Percentiles rank a stretch among this genome's conserved stretches.
phyloP scores from a whole-genome alignment of 2,797 vertebrate species.

The Lemur catta region DNA sequence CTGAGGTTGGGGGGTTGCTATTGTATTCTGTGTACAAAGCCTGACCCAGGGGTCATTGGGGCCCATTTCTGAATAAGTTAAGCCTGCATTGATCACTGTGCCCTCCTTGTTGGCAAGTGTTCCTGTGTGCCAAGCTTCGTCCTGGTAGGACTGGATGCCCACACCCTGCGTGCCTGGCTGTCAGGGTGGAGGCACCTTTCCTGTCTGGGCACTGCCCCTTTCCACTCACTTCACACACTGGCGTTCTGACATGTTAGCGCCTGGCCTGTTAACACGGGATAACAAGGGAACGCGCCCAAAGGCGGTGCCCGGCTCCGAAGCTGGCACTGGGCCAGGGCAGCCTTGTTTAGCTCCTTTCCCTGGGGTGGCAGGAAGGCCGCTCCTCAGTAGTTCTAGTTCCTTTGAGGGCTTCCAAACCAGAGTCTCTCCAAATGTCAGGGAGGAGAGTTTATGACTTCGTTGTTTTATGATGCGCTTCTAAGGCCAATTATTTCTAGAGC shows the following conservation, averaged over 20 bases:
- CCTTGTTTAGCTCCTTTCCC: conserved; percentile 47
- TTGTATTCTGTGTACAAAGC: neutral
- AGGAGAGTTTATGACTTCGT: conserved; percentile 29
- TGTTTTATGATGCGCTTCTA: conserved; percentile 59
- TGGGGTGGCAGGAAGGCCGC: conserved; percentile 42
- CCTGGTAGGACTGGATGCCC: neutral
- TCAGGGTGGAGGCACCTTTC: conserved; percentile 59
- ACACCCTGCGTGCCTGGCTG: neutral
- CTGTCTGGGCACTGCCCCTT: conserved; percentile 63
- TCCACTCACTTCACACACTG: conserved; percentile 44
- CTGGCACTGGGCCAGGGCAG: conserved; percentile 53
- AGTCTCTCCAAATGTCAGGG: conserved; percentile 61
- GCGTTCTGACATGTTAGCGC: conserved; percentile 57
- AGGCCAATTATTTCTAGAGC: conserved; percentile 71
- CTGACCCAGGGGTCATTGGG: neutral
- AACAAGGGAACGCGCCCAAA: conserved; percentile 55
- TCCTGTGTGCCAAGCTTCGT: neutral
- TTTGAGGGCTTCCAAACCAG: neutral
- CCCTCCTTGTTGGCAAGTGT: neutral
- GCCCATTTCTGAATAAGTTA: neutral
- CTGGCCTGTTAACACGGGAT: conserved; percentile 25
- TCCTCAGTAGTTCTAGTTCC: neutral
- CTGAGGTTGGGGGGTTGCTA: neutral
- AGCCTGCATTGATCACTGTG: neutral
- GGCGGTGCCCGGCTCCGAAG: conserved; percentile 40